Evolutionary conservation across 2,113 vertebrate species (phyloP), one percentile per base, ranked within the genome.

Genomic region (Thalassarche chlororhynchos): DNA sequence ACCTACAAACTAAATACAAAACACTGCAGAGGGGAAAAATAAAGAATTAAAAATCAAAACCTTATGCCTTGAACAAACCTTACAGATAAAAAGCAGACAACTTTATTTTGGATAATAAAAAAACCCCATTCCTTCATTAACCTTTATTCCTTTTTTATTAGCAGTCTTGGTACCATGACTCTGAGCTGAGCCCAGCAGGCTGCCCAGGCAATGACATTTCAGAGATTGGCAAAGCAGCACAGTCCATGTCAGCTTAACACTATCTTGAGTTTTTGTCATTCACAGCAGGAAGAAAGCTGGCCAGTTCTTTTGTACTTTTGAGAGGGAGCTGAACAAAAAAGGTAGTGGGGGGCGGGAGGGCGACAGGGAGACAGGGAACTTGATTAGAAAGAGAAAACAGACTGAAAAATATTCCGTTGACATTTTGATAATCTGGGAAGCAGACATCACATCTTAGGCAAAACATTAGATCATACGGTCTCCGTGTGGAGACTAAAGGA

Each of bases 81-180:
- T 87, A 62, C 47, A 94, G 93, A 97, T 62, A 96, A 97, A 97
- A 96, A 75, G 29, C 61, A 90, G 69, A 78, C 47, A 91, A 96
- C 95, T 96, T 97, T 93, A 95, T 97, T 97, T 95, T 90, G 80
- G 90, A 97, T 97, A 97, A 98, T 97, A 98, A 96, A 97, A 61
- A 8, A 93, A 93, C 80, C 66, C 91, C 65, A 58, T 97, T 97
- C 96, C 95, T 98, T 99, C 98, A 98, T 99, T 99, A 99, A 99
- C 98, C 98, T 99, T 99, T 98, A 96, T 97, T 97, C 90, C 94
- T 98, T 97, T 97, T 97, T 98, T 97, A 98, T 98, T 98, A 98
- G 91, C 97, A 98, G 91, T 66, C 94, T 98, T 97, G 94, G 77
- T 88, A 98, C 88, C 21, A 6, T 31, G 92, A 93, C 62, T 96